These are phyloP conservation scores for Pollimyrus isidori DNA, from an alignment of 2,113 vertebrate genomes.

Conservation along the genomic window DNA sequence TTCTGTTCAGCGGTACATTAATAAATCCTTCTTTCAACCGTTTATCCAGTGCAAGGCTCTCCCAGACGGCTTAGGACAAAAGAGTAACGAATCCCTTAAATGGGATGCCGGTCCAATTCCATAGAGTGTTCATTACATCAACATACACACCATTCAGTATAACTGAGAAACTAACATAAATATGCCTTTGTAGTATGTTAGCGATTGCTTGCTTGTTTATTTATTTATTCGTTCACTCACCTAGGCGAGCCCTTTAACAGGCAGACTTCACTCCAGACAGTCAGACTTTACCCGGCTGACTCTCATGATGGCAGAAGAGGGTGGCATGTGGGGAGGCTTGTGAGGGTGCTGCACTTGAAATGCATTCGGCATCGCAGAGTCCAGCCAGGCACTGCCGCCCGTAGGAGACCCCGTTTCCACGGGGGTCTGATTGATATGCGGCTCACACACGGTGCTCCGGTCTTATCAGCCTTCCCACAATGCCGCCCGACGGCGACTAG, in stretches of 20 bases:
- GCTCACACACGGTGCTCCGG: conserved; percentile 33
- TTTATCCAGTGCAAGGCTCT: background rate
- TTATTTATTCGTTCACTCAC: background rate
- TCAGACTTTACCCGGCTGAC: background rate
- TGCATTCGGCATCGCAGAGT: conserved; percentile 16
- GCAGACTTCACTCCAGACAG: background rate
- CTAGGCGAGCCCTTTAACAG: background rate
- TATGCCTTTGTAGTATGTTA: background rate
- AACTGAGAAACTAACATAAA: background rate
- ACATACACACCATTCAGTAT: background rate
- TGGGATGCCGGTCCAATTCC: background rate
- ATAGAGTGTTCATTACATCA: background rate
- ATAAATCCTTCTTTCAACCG: background rate
- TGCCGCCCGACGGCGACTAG: background rate
- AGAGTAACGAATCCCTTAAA: background rate
- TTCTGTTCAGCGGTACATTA: background rate
- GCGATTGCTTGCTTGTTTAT: background rate
- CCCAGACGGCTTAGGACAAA: background rate
- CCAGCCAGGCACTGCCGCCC: background rate
- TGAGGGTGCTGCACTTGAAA: conserved; percentile 18
- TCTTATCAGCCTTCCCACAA: conserved; percentile 27
- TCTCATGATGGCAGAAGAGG: background rate
- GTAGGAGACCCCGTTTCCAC: conserved; percentile 9
- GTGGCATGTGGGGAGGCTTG: background rate
- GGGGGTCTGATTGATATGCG: conserved; percentile 45